Evolutionary conservation across 2,888 invertebrate species (phyloP).

Genomic region (Venusia cambrica): DNA sequence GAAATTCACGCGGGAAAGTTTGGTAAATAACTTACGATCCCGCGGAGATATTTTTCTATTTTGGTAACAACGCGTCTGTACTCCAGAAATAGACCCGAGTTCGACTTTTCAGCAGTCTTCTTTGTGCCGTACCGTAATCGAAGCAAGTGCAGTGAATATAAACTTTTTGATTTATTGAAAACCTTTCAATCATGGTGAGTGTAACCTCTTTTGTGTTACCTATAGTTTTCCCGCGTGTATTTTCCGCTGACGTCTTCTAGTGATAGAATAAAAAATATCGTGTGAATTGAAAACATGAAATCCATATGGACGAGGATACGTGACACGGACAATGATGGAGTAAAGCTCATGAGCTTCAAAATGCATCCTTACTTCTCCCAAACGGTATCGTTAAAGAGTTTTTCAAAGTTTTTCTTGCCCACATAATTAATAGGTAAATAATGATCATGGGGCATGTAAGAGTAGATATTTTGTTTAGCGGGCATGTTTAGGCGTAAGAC

Average conservation of each 20-base stretch:
- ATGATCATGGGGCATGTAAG: too few relatives aligned
- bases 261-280: not conserved
- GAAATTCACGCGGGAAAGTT: conserved; percentile 55
- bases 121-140: too few relatives aligned
- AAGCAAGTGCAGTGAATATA: conserved; percentile 32
- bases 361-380: conserved; percentile 11
- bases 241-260: conserved; percentile 1
- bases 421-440: too few relatives aligned
- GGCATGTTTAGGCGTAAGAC: too few relatives aligned
- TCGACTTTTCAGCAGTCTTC: conserved; percentile 52
- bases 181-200: conserved; percentile 39
- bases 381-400: conserved; percentile 17
- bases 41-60: conserved; percentile 55
- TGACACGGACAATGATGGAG: conserved; percentile 34
- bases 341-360: conserved; percentile 16
- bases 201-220: conserved; percentile 27
- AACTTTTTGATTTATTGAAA: conserved; percentile 15
- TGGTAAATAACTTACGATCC: conserved; percentile 44
- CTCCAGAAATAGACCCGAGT: conserved; percentile 66
- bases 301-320: conserved; percentile 59
- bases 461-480: too few relatives aligned
- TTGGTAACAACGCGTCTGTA: conserved; percentile 58
- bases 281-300: conserved; percentile 38
- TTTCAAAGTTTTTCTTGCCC: not conserved
- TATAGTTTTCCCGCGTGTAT: conserved; percentile 8